Conservation (phyloP, 2,113 vertebrate species). For the Indicator indicator region DNA sequence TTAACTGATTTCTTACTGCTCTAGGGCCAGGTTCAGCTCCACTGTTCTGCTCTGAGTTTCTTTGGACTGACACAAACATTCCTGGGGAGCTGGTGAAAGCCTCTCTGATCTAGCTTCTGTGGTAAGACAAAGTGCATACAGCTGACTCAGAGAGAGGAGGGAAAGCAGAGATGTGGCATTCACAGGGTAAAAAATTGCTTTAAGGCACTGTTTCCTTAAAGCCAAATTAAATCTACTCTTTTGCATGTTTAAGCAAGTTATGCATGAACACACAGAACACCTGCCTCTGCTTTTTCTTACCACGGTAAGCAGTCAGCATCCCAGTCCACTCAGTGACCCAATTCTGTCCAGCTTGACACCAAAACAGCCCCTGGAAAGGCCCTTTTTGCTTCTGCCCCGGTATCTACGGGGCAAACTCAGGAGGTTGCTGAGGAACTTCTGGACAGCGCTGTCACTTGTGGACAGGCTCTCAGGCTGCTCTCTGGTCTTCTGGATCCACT, state of each 20-base stretch:
- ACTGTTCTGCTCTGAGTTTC: neutral
- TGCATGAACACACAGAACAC: neutral
- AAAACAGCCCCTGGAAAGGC: constrained; percentile 66
- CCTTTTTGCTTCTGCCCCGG: constrained; percentile 61
- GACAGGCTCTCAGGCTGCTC: neutral
- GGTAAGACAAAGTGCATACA: neutral
- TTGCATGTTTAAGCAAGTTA: neutral
- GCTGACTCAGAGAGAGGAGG: neutral
- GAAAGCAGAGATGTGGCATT: neutral
- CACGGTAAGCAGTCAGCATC: constrained; percentile 41
- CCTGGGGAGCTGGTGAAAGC: neutral
- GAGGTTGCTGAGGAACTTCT: constrained; percentile 31
- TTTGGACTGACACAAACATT: neutral
- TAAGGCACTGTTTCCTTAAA: neutral
- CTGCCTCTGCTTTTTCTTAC: constrained; percentile 13
- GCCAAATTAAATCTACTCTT: neutral
- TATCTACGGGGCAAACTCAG: neutral
- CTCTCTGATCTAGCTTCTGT: neutral
- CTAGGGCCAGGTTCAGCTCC: neutral
- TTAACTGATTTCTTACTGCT: neutral
- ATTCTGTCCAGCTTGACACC: constrained; percentile 75
- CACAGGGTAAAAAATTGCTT: neutral
- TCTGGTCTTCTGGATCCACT: neutral
- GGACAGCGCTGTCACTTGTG: neutral
- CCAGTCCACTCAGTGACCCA: constrained; percentile 71